Evolutionary conservation across 2,113 vertebrate genomes (phyloP).

Genomic region (Glareola pratincola): DNA sequence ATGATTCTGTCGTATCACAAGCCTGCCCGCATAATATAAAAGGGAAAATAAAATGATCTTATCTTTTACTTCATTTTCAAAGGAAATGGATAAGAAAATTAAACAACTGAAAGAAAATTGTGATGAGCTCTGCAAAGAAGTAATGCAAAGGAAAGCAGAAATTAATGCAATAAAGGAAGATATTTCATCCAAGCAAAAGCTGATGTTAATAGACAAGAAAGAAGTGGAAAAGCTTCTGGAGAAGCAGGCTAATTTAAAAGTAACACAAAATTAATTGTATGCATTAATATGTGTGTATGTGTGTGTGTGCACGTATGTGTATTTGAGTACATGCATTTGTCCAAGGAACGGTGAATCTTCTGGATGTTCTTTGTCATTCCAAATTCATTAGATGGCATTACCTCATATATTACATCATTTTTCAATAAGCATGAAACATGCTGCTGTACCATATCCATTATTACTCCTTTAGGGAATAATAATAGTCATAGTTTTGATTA

Average conservation of each 20-base stretch:
- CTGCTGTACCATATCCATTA: background rate
- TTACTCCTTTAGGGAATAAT: background rate
- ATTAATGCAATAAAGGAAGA: constrained; percentile 82
- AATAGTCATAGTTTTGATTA: background rate
- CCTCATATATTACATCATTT: background rate
- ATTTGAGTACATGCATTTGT: background rate
- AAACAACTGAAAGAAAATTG: constrained; percentile 76
- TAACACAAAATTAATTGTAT: constrained; percentile 6
- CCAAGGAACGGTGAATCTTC: background rate
- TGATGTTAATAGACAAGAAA: constrained; percentile 74
- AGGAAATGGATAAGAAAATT: constrained; percentile 79
- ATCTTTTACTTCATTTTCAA: constrained; percentile 35
- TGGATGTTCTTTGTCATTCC: background rate
- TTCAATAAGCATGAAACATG: background rate
- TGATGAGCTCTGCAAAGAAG: constrained; percentile 85
- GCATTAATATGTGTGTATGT: background rate
- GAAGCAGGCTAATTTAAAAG: constrained; percentile 78
- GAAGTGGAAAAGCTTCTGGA: constrained; percentile 77
- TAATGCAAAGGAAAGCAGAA: constrained; percentile 80
- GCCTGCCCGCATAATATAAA: background rate
- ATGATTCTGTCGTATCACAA: background rate
- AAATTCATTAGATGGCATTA: background rate
- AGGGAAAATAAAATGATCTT: background rate
- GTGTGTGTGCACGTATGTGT: background rate
- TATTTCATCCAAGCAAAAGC: constrained; percentile 71